Evolutionary conservation across 1,140 invertebrate genomes (phyloP), one percentile per base, ranked within the genome.

Genomic region (Eupristina koningsbergeri): DNA sequence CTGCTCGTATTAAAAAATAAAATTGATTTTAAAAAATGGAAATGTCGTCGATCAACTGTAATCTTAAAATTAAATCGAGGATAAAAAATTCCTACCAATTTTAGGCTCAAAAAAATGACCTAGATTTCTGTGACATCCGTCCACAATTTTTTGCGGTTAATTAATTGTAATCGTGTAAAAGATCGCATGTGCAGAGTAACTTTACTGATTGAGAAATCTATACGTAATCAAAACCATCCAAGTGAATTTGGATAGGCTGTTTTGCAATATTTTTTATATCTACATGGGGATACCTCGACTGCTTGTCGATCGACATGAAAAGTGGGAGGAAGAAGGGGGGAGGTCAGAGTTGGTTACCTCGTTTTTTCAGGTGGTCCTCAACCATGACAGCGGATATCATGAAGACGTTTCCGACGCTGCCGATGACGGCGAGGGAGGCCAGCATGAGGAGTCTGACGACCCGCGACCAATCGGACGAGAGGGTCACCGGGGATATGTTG

Each of bases 371-470:
- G 87, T 95, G 94, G 86, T 96, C 95, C 84, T 96, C 95, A 31
- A 95, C 95, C 92, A 96, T 95, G 45, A 96, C 94, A 6, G 96
- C 94, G 47, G 94, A 95, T 87, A 96, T 96, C 93, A 96, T 95
- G 88, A 96, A 96, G 69, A 96, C 94, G 87, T 96, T 96, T 36
- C 95, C 95, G 50, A 96, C 93, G 84, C 95, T 95, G 6, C 96
- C 96, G 29, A 96, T 87, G 0, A 94, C 94, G 0, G 95, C 93
- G 47, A 96, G 92, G 0, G 94, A 93, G 0, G 95, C 94, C 36
- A 96, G 91, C 31, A 96, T 89, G 15, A 97, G 88, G 0, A 97
- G 92, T 53, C 95, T 91, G 0, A 94, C 94, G 9, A 96, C 93
- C 50, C 94, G 93, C 9, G 95, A 94, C 95, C 96, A 96, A 41